Evolutionary conservation across 2,797 vertebrate species (phyloP).

Genomic region (Hoplostethus atlanticus): DNA sequence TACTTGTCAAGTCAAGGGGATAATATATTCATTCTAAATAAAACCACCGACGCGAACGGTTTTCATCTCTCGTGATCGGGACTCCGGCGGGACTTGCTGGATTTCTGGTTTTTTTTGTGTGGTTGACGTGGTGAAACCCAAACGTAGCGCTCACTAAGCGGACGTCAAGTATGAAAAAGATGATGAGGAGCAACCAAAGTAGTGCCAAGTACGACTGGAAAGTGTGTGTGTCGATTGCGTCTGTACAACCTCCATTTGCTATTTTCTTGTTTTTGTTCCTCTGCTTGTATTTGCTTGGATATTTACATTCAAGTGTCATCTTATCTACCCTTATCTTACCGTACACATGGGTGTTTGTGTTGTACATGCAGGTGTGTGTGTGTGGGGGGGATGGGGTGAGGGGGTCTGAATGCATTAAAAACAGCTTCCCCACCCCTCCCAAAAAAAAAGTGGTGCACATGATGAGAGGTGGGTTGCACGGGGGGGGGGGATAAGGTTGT

Average conservation of each 20-base stretch:
- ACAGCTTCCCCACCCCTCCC: not conserved
- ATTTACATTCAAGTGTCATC: not conserved
- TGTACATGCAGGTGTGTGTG: not conserved
- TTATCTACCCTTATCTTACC: too few species aligned
- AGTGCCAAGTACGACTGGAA: too few species aligned
- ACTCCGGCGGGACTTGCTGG: too few species aligned
- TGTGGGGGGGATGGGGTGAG: not conserved
- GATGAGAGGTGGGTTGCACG: slow-evolving; percentile 65
- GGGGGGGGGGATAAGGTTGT: slow-evolving; percentile 67
- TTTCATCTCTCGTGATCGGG: too few species aligned
- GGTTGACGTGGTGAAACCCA: too few species aligned
- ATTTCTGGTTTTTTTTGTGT: too few species aligned
- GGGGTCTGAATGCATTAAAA: slow-evolving; percentile 37
- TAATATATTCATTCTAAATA: too few species aligned
- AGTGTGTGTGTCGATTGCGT: slow-evolving; percentile 35
- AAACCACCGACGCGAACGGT: too few species aligned
- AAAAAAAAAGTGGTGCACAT: slow-evolving; percentile 13
- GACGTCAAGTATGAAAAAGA: too few species aligned
- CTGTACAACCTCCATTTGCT: slow-evolving; percentile 52
- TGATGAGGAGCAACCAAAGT: not conserved
- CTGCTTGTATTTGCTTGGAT: slow-evolving; percentile 26
- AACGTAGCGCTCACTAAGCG: too few species aligned
- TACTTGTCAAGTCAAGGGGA: too few species aligned
- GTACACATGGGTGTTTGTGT: not conserved
- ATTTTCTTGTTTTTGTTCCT: slow-evolving; percentile 6